Base-by-base conservation (phyloP, 2,888 invertebrate species). In the Nymphalis urticae region DNA sequence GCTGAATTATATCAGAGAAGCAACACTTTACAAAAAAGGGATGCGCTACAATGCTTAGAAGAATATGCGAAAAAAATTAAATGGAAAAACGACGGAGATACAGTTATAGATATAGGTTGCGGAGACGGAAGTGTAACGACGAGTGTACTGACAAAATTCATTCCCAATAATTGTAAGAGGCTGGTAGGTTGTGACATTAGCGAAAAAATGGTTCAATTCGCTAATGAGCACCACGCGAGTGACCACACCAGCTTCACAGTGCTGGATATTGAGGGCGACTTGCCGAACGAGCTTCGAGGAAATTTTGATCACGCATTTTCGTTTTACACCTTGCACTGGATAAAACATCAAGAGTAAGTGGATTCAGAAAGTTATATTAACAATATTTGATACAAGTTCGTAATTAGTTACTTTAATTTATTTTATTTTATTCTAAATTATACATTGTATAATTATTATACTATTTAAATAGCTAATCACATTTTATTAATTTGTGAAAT, bases 321-420 rank as follows among this genome's bases (percentile, higher is more conserved):
- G 0, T 96, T 97, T 81, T 96, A 96, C 82, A 95, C 96, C 72
- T 88, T 97, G 5, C 96, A 97, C 79, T 97, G 97, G 97, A 94
- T 97, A 48, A 94, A 94, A 75, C 94, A 96, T 79, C 95, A 95
- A 83, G 93, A 94, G 95, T 96, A 90, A 88, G 93, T 75, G 51
- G 17, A 42, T 60, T 61, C 17, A 48, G 10, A 54, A 42, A 13
- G 13, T 42, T 13, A 42, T 42, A 42, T 4, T 42, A 13, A 42
- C 42, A 13, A 13, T 42, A 13, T 42, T 42, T 42, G 42, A 42
- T 42, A 42, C 13, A 42, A 42, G 3, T 42, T 2, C 42, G 2
- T 42, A 42, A 42, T 42, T 10, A 42, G 10, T 10, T 42, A 36
- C 8, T 9, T 36, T 27, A 2, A 9, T 9, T 42, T 42, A 10